Conservation (phyloP, 2,888 invertebrate species). For the Orthosia incerta region DNA sequence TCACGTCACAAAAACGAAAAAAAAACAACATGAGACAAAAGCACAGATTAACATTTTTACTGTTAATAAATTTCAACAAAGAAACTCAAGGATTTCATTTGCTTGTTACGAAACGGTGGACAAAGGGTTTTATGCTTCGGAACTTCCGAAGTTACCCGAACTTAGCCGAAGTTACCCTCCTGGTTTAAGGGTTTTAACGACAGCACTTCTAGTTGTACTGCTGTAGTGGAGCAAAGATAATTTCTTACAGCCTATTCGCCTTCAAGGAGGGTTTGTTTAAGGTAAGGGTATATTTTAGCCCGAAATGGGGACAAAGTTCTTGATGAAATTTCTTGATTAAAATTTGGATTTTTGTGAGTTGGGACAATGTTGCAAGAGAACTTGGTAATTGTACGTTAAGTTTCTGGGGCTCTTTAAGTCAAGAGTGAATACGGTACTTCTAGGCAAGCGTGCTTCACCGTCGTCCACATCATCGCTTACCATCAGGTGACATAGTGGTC, state of each 20-base stretch:
- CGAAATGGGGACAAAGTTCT: slow-evolving; percentile 65
- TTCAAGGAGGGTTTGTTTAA: slow-evolving; percentile 70
- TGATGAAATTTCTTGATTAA: slow-evolving; percentile 69
- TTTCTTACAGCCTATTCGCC: slow-evolving; percentile 85
- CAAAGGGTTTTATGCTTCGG: slow-evolving; percentile 62
- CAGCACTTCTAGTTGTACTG: slow-evolving; percentile 80
- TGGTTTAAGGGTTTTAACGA: slow-evolving; percentile 87
- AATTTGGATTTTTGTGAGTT: slow-evolving; percentile 55
- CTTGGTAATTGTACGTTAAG: neutral
- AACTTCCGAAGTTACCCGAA: slow-evolving; percentile 57
- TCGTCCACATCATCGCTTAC: no score
- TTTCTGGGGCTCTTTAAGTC: no score
- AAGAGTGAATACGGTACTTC: no score
- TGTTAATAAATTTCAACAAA: slow-evolving; percentile 69
- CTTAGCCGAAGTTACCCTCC: slow-evolving; percentile 58
- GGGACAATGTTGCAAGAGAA: neutral
- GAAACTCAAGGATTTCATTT: slow-evolving; percentile 68
- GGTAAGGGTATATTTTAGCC: slow-evolving; percentile 59
- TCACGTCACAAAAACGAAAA: slow-evolving; percentile 45
- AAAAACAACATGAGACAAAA: slow-evolving; percentile 46
- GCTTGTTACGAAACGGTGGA: slow-evolving; percentile 60
- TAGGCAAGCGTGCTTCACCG: no score
- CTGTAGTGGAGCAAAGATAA: slow-evolving; percentile 79
- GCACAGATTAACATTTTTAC: slow-evolving; percentile 66
- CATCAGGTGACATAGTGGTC: no score